Evolutionary conservation across 1,140 invertebrate species (phyloP).

Genomic region (Sipha flava): DNA sequence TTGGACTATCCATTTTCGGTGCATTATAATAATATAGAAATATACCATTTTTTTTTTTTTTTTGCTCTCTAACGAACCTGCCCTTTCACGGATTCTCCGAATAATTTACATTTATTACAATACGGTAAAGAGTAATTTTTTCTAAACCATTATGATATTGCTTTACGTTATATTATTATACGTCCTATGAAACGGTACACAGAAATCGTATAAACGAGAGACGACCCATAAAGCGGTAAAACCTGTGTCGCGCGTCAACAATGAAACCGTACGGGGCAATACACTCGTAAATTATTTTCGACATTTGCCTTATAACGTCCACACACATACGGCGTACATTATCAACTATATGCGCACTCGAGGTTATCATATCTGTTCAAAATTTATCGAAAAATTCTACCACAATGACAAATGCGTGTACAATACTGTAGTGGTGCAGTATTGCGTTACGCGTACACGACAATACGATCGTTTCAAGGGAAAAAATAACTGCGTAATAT

Average conservation of each 20-base stretch:
- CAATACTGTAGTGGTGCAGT: too few species aligned
- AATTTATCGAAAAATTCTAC: too few species aligned
- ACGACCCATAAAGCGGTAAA: neutral
- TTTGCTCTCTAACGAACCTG: neutral
- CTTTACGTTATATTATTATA: neutral
- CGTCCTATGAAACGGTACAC: neutral
- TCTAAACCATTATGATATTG: neutral
- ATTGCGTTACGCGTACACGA: too few species aligned
- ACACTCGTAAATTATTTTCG: slow-evolving; percentile 12
- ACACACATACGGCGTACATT: too few species aligned
- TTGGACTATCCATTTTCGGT: too few species aligned
- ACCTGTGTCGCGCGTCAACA: neutral
- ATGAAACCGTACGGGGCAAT: neutral
- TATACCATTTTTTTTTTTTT: neutral
- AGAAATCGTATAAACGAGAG: neutral
- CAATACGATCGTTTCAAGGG: too few species aligned
- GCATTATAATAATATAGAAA: neutral
- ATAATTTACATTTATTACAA: slow-evolving; percentile 6
- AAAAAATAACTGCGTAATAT: too few species aligned
- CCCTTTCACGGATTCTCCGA: neutral
- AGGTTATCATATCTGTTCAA: too few species aligned
- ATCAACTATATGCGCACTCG: too few species aligned
- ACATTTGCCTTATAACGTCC: neutral
- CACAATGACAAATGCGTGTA: too few species aligned
- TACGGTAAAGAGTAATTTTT: neutral